Evolutionary conservation across 2,888 invertebrate species (phyloP), one percentile per base, ranked within the genome.

Genomic region (Electrophaes corylata): DNA sequence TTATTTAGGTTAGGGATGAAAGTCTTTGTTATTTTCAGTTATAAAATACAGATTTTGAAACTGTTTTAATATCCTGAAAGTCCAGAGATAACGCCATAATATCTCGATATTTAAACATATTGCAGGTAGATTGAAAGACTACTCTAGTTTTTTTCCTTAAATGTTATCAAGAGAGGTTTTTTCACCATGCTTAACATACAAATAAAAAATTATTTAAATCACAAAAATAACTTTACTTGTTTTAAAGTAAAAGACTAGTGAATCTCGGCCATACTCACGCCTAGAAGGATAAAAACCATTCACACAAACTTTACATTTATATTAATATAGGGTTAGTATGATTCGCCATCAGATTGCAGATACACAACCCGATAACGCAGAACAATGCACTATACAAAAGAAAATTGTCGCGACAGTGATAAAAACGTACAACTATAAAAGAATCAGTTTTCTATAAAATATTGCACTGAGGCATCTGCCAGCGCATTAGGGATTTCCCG

Each of bases 401-500:
- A 57, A 60, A 57, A 63, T 57, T 19, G 29, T 52, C 33, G 31
- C 20, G 20, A 23, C 44, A 19, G 14, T n/a, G 39, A 44, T 55
- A 46, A 49, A 57, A 49, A 43, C 12, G 23, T 43, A 23, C 26
- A 23, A 3, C 39, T 10, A 48, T 52, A 55, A 59, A 60, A 50
- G 48, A 35, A 51, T 50, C 41, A 46, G n/a, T 65, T 62, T 66
- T 63, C 60, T 60, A 66, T 70, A 71, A 74, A 67, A 67, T 75
- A 74, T 71, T 64, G 66, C 70, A 58, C 61, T 65, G 62, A 51
- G 65, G 64, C 52, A 65, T 64, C 62, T 78, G 76, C 78, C 77
- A 78, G 65, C 49, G 67, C 71, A 66, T 74, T 73, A 73, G 79
- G 83, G 76, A 49, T 80, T 84, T 84, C 75, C 84, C 84, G 66